phyloP scores from a whole-genome alignment of 2,888 invertebrate genomes.

The Epirrita christyi region DNA sequence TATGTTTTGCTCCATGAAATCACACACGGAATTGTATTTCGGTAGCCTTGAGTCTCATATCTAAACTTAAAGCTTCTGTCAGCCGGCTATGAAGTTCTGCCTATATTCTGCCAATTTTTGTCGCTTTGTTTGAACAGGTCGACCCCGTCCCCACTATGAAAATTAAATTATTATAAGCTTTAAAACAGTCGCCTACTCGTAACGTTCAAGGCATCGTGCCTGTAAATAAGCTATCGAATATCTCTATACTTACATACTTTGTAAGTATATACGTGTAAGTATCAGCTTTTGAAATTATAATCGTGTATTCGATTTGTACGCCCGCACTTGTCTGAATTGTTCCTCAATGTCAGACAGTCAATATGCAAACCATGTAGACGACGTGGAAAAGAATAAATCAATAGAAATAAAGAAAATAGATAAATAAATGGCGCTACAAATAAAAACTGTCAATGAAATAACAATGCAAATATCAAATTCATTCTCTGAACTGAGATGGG shows the following conservation, averaged over 20 bases:
- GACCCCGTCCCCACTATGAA: conserved; percentile 42
- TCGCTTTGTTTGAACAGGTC: conserved; percentile 39
- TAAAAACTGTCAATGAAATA: conserved; percentile 28
- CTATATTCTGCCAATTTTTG: conserved; percentile 30
- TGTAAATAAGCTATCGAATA: conserved; percentile 34
- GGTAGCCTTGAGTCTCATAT: conserved; percentile 18
- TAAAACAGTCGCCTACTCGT: conserved; percentile 38
- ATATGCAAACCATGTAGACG: conserved; percentile 22
- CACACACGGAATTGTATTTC: conserved; percentile 23
- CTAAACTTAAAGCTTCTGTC: conserved; percentile 37
- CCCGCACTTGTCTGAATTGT: conserved; percentile 28
- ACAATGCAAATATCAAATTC: conserved; percentile 12
- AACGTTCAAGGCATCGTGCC: conserved; percentile 31
- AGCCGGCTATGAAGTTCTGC: conserved; percentile 11
- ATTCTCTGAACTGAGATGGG: neutral
- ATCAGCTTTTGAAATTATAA: conserved; percentile 30
- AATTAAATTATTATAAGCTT: conserved; percentile 39
- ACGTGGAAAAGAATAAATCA: conserved; percentile 23
- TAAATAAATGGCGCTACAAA: too few relatives aligned
- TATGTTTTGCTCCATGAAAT: conserved; percentile 25
- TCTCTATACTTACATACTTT: conserved; percentile 21
- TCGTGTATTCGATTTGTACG: conserved; percentile 28
- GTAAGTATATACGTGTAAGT: conserved; percentile 32
- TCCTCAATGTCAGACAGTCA: conserved; percentile 23
- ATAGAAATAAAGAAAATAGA: too few relatives aligned